Evolutionary conservation across 2,113 vertebrate genomes (phyloP).

Genomic region (Felis catus): F.catus_Fca126_mat1.0 CM031424.1:14230001-14230500

Average conservation of each 20-base stretch:
- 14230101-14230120: neutral
- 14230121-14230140: neutral
- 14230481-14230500: neutral
- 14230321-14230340: neutral
- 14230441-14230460: neutral
- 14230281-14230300: neutral
- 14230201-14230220: neutral
- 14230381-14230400: neutral
- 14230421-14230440: neutral
- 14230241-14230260: neutral
- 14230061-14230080: neutral
- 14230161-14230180: conserved; percentile 1
- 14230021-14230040: neutral
- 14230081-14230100: neutral
- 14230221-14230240: neutral
- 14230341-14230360: neutral
- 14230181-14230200: conserved; percentile 2
- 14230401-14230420: neutral
- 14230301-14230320: neutral
- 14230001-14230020: neutral
- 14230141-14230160: neutral
- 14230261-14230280: neutral
- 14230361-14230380: neutral
- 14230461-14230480: neutral
- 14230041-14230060: neutral